Evolutionary conservation across 2,797 vertebrate genomes (phyloP).

Genomic region (Anabas testudineus): DNA sequence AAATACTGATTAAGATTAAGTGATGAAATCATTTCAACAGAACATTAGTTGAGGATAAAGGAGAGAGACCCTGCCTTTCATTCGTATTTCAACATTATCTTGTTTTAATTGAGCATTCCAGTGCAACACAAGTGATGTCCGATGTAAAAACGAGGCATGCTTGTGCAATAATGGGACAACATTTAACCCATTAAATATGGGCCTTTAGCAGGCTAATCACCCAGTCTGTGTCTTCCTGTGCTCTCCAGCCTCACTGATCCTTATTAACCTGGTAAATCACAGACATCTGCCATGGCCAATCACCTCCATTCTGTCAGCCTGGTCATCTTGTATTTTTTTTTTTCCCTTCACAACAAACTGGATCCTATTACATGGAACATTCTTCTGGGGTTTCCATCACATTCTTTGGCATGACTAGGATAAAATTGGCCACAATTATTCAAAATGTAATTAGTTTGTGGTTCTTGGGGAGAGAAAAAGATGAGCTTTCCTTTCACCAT

Average conservation of each 20-base stretch:
- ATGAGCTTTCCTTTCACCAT: conserved; percentile 13
- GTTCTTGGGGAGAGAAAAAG: conserved; percentile 32
- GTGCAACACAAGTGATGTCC: background rate
- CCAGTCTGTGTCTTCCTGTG: conserved; percentile 30
- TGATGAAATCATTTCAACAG: too few relatives aligned
- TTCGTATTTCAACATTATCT: background rate
- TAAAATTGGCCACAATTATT: conserved; percentile 47
- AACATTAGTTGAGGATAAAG: too few relatives aligned
- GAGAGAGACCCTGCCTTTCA: background rate
- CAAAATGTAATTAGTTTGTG: conserved; percentile 55
- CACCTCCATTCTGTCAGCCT: conserved; percentile 6
- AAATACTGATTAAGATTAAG: too few relatives aligned
- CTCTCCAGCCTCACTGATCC: conserved; percentile 25
- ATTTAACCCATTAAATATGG: conserved; percentile 21
- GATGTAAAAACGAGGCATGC: conserved; percentile 27
- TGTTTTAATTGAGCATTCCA: conserved; percentile 27
- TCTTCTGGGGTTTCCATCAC: conserved; percentile 40
- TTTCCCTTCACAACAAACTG: conserved; percentile 6
- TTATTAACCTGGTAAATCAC: conserved; percentile 35
- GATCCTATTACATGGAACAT: conserved; percentile 24
- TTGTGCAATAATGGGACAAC: conserved; percentile 37
- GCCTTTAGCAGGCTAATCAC: conserved; percentile 36
- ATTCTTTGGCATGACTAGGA: conserved; percentile 29
- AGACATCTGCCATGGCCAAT: conserved; percentile 6
- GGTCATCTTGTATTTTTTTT: background rate